These are phyloP conservation scores for Macaria notata DNA, from an alignment of 2,888 invertebrate genomes.

Conservation along the genomic window DNA sequence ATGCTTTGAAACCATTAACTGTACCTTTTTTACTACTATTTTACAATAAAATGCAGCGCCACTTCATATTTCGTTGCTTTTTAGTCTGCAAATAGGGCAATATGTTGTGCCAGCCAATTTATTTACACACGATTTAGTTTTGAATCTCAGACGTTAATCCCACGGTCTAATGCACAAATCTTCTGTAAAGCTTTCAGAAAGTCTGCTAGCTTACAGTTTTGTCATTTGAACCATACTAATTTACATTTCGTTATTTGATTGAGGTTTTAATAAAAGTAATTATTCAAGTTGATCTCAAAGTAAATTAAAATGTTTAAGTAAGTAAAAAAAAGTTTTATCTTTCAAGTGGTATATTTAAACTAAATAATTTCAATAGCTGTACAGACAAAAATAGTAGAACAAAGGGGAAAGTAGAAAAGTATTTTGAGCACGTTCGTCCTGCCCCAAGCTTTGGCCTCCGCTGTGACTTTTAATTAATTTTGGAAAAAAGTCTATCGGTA, in stretches of 20 bases:
- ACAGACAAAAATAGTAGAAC: slow-evolving; percentile 60
- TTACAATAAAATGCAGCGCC: neutral
- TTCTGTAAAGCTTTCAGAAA: neutral
- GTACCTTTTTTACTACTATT: slow-evolving; percentile 39
- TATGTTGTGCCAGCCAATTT: neutral
- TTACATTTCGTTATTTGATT: too few species aligned
- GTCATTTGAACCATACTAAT: too few species aligned
- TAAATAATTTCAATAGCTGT: slow-evolving; percentile 35
- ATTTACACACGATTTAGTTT: slow-evolving; percentile 1
- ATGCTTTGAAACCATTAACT: slow-evolving; percentile 48
- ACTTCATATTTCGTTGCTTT: neutral
- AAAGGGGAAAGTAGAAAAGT: slow-evolving; percentile 57
- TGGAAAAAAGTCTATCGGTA: slow-evolving; percentile 61
- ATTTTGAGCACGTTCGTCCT: slow-evolving; percentile 71
- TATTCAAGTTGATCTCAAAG: too few species aligned
- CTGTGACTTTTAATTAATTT: slow-evolving; percentile 72
- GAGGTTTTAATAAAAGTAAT: too few species aligned
- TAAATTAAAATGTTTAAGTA: too few species aligned
- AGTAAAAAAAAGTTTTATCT: too few species aligned
- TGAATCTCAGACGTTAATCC: neutral
- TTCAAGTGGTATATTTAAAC: slow-evolving; percentile 30
- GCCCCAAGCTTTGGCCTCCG: slow-evolving; percentile 45
- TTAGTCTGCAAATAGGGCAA: too few species aligned
- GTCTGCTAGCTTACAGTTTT: too few species aligned
- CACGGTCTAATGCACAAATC: neutral